Evolutionary conservation across 2,888 invertebrate genomes (phyloP).

Genomic region (Magallana nippona): DNA sequence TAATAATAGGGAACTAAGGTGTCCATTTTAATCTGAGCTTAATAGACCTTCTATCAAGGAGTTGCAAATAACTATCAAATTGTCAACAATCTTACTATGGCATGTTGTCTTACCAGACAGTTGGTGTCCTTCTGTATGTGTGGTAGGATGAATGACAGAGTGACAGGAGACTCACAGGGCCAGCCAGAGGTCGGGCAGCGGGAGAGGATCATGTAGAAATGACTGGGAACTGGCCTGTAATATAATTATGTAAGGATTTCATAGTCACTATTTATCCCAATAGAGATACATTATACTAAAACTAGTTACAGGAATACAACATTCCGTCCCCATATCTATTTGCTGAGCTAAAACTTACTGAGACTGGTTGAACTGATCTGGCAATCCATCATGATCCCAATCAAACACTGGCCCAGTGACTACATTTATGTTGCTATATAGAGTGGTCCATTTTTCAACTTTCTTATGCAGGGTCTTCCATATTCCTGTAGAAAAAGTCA

Average conservation of each 20-base stretch:
- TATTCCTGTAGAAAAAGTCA: constrained; percentile 43
- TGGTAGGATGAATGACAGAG: constrained; percentile 66
- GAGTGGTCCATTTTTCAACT: constrained; percentile 43
- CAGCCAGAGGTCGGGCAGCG: constrained; percentile 52
- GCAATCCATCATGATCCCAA: constrained; percentile 63
- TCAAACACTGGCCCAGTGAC: constrained; percentile 71
- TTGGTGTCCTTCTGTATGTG: constrained; percentile 48
- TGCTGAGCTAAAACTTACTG: neutral
- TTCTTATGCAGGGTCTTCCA: constrained; percentile 55
- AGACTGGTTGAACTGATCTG: constrained; percentile 46
- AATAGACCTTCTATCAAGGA: too few species aligned
- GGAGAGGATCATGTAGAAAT: constrained; percentile 64
- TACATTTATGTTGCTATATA: constrained; percentile 54
- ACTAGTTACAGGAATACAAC: too few species aligned
- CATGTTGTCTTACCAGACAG: neutral
- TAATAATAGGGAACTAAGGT: too few species aligned
- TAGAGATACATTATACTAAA: too few species aligned
- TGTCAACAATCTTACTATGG: neutral
- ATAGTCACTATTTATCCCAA: too few species aligned
- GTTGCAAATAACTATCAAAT: neutral
- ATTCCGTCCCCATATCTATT: too few species aligned
- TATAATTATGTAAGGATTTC: neutral
- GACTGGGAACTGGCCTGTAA: constrained; percentile 60
- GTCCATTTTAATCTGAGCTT: too few species aligned
- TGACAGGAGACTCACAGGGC: constrained; percentile 48